Evolutionary conservation across 2,888 invertebrate species (phyloP).

Genomic region (Ptychoptera albimana): DNA sequence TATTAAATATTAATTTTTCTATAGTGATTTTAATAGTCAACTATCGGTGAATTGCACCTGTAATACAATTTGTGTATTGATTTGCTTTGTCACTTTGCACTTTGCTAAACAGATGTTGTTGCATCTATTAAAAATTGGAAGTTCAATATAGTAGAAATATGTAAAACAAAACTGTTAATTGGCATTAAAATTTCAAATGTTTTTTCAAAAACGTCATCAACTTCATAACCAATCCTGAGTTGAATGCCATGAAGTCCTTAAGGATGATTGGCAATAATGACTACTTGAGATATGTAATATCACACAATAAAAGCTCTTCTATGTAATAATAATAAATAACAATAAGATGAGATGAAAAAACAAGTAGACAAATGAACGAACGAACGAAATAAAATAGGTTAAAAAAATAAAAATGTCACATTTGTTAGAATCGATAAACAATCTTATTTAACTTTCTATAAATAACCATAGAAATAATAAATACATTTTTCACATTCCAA

Average conservation of each 20-base stretch:
- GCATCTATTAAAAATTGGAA: constrained; percentile 42
- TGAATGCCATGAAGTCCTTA: constrained; percentile 76
- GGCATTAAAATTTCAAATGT: constrained; percentile 23
- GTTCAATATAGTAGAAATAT: neutral
- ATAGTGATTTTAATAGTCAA: constrained; percentile 82
- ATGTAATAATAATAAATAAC: constrained; percentile 13
- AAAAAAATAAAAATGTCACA: neutral
- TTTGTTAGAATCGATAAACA: no score
- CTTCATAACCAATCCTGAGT: constrained; percentile 74
- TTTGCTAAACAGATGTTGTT: constrained; percentile 72
- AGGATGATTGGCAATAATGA: constrained; percentile 82
- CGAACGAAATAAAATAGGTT: neutral
- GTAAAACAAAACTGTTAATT: neutral
- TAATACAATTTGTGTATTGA: constrained; percentile 79
- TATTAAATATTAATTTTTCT: constrained; percentile 34
- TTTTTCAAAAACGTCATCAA: constrained; percentile 68
- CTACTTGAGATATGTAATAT: constrained; percentile 72
- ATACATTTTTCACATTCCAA: no score
- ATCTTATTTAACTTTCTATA: no score
- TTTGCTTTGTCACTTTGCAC: constrained; percentile 79
- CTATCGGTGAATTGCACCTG: constrained; percentile 80
- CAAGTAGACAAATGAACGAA: no score
- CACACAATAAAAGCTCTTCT: constrained; percentile 63
- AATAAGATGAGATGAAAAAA: no score
- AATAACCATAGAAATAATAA: neutral